Evolutionary conservation across 1,140 invertebrate genomes (phyloP).

Genomic region (Dendrolimus punctatus): DNA sequence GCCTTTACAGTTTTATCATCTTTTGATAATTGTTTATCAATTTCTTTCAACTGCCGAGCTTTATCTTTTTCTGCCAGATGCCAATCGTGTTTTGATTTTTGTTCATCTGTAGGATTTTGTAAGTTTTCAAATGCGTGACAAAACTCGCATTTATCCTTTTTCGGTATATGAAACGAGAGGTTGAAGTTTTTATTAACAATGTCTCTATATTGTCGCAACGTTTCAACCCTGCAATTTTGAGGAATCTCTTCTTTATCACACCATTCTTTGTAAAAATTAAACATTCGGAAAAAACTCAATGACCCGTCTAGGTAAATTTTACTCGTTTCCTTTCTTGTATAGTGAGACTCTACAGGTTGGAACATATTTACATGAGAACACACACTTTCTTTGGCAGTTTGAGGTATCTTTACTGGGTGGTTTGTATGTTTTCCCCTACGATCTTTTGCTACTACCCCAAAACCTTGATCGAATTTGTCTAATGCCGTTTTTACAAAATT

Average conservation of each 20-base stretch:
- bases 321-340: conserved; percentile 19
- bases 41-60: no score
- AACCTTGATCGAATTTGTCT: conserved; percentile 16
- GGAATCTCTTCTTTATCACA: conserved; percentile 17
- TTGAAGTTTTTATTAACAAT: conserved; percentile 34
- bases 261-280: conserved; percentile 26
- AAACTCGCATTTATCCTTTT: conserved; percentile 42
- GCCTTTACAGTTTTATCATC: no score
- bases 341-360: conserved; percentile 21
- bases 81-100: no score
- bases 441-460: conserved; percentile 17
- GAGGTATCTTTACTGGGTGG: conserved; percentile 13
- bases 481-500: conserved; percentile 13
- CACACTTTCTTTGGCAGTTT: conserved; percentile 11
- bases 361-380: conserved; percentile 20
- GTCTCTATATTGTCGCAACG: conserved; percentile 25
- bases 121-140: conserved; percentile 28
- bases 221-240: conserved; percentile 12
- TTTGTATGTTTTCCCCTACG: conserved; percentile 21
- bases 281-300: conserved; percentile 23
- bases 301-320: conserved; percentile 24
- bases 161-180: conserved; percentile 33
- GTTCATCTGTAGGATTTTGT: conserved; percentile 6
- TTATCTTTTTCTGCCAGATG: no score
- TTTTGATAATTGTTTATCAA: no score